phyloP scores from a whole-genome alignment of 2,888 invertebrate genomes.

The Sphaerolaimus hirsutus region DNA sequence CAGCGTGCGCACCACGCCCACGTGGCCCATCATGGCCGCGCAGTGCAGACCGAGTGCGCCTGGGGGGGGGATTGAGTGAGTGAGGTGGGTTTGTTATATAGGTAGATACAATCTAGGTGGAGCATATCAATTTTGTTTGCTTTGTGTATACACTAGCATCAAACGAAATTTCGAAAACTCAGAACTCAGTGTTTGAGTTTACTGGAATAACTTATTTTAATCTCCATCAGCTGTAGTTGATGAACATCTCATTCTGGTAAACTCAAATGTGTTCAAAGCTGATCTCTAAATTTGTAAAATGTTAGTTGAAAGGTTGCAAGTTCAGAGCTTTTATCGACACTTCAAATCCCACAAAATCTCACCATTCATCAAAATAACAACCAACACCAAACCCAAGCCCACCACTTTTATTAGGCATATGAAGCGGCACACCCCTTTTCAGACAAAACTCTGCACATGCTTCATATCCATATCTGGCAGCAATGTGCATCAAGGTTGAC shows the following conservation, averaged over 20 bases:
- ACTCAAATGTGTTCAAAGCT: no score
- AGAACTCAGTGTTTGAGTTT: no score
- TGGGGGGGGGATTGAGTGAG: no score
- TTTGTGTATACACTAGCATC: no score
- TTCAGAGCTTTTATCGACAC: neutral
- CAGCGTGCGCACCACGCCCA: constrained; percentile 80
- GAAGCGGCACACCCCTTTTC: constrained; percentile 88
- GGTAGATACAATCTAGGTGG: neutral
- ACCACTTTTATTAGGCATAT: constrained; percentile 74
- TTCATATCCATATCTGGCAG: constrained; percentile 82
- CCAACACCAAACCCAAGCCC: neutral
- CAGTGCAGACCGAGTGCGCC: constrained; percentile 93
- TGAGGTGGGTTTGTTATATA: constrained; percentile 17
- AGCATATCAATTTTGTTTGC: no score
- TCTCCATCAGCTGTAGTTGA: no score
- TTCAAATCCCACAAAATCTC: neutral
- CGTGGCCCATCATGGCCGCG: constrained; percentile 84
- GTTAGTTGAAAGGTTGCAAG: neutral
- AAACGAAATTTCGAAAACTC: no score
- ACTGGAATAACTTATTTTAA: no score
- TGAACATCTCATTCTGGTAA: no score
- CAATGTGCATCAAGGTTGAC: constrained; percentile 91
- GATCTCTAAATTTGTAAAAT: neutral
- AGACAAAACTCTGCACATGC: constrained; percentile 55
- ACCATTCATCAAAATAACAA: neutral